These are phyloP conservation scores for Danionella cerebrum DNA, from an alignment of 2,113 vertebrate species.

Conservation along the genomic window DNA sequence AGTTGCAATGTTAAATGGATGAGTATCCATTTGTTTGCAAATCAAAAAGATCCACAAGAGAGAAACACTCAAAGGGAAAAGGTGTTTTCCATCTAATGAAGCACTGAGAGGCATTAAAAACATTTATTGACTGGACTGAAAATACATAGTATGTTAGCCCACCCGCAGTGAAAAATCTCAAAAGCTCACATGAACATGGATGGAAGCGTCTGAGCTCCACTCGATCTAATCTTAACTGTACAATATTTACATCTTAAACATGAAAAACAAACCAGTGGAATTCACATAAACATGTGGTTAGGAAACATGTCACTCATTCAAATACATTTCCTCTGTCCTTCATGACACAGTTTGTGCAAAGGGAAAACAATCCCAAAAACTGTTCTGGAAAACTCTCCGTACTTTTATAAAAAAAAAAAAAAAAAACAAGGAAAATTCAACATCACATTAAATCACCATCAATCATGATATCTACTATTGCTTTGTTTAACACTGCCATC, in stretches of 20 bases:
- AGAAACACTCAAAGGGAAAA: no score
- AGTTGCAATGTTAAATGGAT: no score
- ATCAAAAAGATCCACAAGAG: no score
- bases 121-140: slow-evolving; percentile 17
- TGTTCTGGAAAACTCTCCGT: neutral
- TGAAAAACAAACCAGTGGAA: slow-evolving; percentile 5
- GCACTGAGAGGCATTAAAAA: slow-evolving; percentile 42
- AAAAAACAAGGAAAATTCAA: slow-evolving; percentile 48
- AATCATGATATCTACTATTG: slow-evolving; percentile 73
- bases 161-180: slow-evolving; percentile 19
- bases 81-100: slow-evolving; percentile 40
- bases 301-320: slow-evolving; percentile 17
- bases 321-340: slow-evolving; percentile 4
- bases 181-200: slow-evolving; percentile 29
- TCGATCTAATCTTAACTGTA: slow-evolving; percentile 59
- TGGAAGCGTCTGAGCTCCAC: slow-evolving; percentile 31
- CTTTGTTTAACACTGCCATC: slow-evolving; percentile 76
- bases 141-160: slow-evolving; percentile 20
- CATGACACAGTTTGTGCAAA: slow-evolving; percentile 31
- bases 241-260: slow-evolving; percentile 67
- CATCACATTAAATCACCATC: slow-evolving; percentile 61
- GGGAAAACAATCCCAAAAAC: slow-evolving; percentile 7
- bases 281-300: slow-evolving; percentile 10
- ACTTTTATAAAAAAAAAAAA: neutral
- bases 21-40: no score